Base-by-base conservation (phyloP, 2,888 invertebrate genomes). In the Eustalomyia histrio region DNA sequence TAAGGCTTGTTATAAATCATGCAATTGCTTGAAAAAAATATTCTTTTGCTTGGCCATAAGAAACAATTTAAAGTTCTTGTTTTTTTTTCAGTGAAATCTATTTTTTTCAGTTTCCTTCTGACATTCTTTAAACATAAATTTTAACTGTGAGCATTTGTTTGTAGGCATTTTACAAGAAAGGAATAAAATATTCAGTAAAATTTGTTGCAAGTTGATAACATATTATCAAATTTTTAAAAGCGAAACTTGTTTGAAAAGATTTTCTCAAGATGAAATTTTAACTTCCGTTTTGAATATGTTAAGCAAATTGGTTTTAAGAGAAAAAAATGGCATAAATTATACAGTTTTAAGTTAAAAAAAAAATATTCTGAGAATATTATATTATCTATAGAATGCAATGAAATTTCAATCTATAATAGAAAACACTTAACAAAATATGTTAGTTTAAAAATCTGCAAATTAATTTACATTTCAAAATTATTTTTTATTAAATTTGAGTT, bases 1-100 rank as follows among this genome's bases (percentile, higher is more conserved):
- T 18, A 53, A 76, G 65, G 60, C 58, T 58, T 61, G 35, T 60
- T 52, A 80, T 80, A 80, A 71, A 75, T 75, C 79, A 80, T 75
- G 50, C 35, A 57, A 71, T 75, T 55, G 29, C 50, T 50, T 12
- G 60, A 52, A 74, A 53, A 61, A 55, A 18, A 29, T 21, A 29
- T n/a, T 60, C 35, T 35, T 53, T 17, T 64, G 21, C 39, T 53
- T 58, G 35, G 64, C 72, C 64, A 33, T 21, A 69, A 67, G 64
- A 64, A 52, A 76, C 47, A 76, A 76, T 80, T 69, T 80, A 52
- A 64, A 60, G 35, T 65, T 63, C 68, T 69, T 52, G 67, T 75
- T 74, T 8, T 68, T 43, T 53, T 53, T 61, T 61, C 1, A 18
- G n/a, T 17, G 58, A 64, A 24, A 64, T 53, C 50, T 67, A 24